A percentile compares a stretch with the other conserved stretches of the same genome.
Conservation (phyloP, 2,797 vertebrate species). For the Myripristis murdjan region DNA sequence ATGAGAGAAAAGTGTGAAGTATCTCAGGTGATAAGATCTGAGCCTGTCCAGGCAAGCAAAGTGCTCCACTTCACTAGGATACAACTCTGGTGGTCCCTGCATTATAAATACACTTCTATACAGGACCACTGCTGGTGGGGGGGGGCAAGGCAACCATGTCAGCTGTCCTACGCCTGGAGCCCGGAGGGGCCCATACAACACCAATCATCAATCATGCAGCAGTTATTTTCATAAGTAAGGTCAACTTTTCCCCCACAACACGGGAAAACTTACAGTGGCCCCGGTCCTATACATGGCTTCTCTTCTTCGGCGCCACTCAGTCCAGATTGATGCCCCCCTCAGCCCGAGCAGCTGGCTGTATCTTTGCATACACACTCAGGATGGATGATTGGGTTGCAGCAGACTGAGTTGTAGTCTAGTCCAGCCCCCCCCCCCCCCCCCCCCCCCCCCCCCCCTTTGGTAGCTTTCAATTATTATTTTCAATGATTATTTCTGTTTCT, state of each 20-base stretch:
- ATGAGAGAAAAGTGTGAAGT: constrained; percentile 20
- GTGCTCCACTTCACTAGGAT: constrained; percentile 21
- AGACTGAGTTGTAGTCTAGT: constrained; percentile 54
- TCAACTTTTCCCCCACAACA: constrained; percentile 56
- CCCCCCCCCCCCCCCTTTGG: constrained; percentile 58
- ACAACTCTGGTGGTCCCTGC: constrained; percentile 52
- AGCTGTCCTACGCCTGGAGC: constrained; percentile 64
- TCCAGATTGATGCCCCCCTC: constrained; percentile 69
- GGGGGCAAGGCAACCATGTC: constrained; percentile 45
- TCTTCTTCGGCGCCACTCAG: constrained; percentile 69
- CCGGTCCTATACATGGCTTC: constrained; percentile 66
- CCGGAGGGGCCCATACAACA: constrained; percentile 53
- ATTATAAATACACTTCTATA: constrained; percentile 57
- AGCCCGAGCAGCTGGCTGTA: constrained; percentile 72
- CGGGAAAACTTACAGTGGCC: constrained; percentile 47
- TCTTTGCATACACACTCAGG: constrained; percentile 39
- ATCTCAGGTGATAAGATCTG: constrained; percentile 34
- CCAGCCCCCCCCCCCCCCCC: constrained; percentile 62
- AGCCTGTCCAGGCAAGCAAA: constrained; percentile 25
- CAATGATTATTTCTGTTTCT: constrained; percentile 70
- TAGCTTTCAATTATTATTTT: constrained; percentile 58
- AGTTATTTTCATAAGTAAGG: constrained; percentile 74
- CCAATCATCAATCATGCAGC: constrained; percentile 69
- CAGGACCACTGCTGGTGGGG: constrained; percentile 26
- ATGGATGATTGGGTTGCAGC: constrained; percentile 54